Base-by-base conservation (phyloP, 2,113 vertebrate species). In the Planiliza haematocheilus region DNA sequence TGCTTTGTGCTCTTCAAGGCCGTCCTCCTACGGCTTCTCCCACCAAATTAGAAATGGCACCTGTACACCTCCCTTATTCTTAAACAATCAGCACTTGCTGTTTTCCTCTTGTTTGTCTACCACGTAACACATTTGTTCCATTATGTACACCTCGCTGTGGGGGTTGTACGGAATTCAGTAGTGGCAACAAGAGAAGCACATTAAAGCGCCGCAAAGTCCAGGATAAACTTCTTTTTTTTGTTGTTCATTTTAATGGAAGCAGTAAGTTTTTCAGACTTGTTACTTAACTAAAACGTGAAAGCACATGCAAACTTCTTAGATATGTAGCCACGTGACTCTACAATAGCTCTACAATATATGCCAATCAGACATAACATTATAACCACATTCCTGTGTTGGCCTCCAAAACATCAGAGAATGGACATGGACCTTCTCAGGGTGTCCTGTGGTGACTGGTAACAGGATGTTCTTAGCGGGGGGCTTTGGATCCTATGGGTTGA, bases 41-140 rank as follows among this genome's bases (percentile, higher is more conserved):
- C 74, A 51, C 86, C 81, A 90, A 91, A 91, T 89, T 90, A 91
- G 84, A 88, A 93, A 88, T 88, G 92, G 86, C 92, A 88, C 70
- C 85, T 83, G 79, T 87, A 88, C 86, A 89, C 82, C 82, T 83
- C 79, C 74, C 67, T 64, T 79, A 61, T 89, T 89, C 91, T 84
- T 77, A 87, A 88, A 91, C 91, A 90, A 91, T 92, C 89, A 85
- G 73, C 70, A 21, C 65, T 79, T 21, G 50, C 80, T 84, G 82
- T 82, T 90, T 65, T 75, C 79, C 64, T 72, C 81, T 81, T 87
- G 83, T 91, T 90, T 88, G 86, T 86, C 70, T 75, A 81, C 73
- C 77, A 74, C 75, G 67, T 34, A 72, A 71, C 77, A 71, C 83
- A 86, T 90, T 85, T 91, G 84, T 89, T 89, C 45, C 70, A 85